Evolutionary conservation across 2,888 invertebrate genomes (phyloP).

Genomic region (Drosophila melanosoma): DNA sequence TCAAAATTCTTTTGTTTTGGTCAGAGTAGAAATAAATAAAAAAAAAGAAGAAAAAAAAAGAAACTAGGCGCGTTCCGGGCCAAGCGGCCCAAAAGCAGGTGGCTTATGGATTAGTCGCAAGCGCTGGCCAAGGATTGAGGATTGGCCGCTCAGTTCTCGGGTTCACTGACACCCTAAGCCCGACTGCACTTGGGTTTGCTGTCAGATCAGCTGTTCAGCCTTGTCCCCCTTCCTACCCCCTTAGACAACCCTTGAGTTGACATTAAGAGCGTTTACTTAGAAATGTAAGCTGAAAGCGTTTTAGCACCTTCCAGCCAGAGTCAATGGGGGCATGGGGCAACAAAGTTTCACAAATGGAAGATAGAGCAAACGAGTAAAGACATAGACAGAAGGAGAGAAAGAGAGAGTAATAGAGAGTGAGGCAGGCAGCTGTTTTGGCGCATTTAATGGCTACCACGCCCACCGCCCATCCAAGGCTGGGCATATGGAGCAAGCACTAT

Average conservation of each 20-base stretch:
- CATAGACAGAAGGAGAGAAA: background rate
- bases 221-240: background rate
- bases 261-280: constrained; percentile 58
- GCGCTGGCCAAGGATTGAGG: constrained; percentile 37
- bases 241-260: constrained; percentile 29
- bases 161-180: constrained; percentile 63
- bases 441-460: constrained; percentile 70
- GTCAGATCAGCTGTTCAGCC: constrained; percentile 38
- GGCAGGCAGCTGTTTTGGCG: constrained; percentile 41
- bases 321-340: constrained; percentile 30
- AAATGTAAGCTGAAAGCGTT: constrained; percentile 62
- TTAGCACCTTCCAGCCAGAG: constrained; percentile 51
- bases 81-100: constrained; percentile 56
- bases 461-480: constrained; percentile 45
- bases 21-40: constrained; percentile 22
- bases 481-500: constrained; percentile 80
- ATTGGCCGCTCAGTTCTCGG: constrained; percentile 32
- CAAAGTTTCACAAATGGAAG: constrained; percentile 45
- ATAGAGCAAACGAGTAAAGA: constrained; percentile 1
- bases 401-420: constrained; percentile 23
- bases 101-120: constrained; percentile 67
- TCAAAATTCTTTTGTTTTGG: constrained; percentile 76
- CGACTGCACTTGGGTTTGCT: constrained; percentile 12
- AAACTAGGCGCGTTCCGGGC: constrained; percentile 62
- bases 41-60: constrained; percentile 3